These are phyloP conservation scores for Ormyrus labotus DNA, from an alignment of 2,888 invertebrate species.

Conservation along the genomic window DNA sequence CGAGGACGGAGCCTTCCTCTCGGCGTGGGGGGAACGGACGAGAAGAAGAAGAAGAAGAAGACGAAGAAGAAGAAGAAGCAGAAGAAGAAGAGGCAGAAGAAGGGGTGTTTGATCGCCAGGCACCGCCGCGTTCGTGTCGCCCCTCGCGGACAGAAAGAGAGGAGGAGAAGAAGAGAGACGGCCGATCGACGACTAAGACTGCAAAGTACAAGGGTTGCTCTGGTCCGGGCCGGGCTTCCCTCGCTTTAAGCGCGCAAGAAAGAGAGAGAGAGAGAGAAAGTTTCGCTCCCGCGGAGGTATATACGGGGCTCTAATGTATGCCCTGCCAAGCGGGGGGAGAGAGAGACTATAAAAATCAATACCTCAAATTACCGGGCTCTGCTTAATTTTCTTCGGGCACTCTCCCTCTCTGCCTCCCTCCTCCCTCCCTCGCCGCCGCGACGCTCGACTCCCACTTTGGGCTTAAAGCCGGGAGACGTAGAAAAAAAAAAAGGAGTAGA, in stretches of 20 bases:
- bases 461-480: background rate
- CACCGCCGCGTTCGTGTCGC: constrained; percentile 72
- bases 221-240: constrained; percentile 43
- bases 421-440: constrained; percentile 1
- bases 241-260: constrained; percentile 34
- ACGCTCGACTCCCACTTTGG: constrained; percentile 7
- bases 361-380: constrained; percentile 76
- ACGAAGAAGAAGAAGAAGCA: constrained; percentile 47
- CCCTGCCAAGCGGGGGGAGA: constrained; percentile 65
- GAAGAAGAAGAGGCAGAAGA: constrained; percentile 39
- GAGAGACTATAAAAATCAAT: constrained; percentile 76
- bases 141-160: constrained; percentile 62
- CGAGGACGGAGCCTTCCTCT: constrained; percentile 2
- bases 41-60: constrained; percentile 38
- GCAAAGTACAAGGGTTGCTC: constrained; percentile 52
- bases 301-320: constrained; percentile 73
- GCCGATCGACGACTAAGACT: constrained; percentile 31
- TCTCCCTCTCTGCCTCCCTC: constrained; percentile 48
- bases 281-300: constrained; percentile 59
- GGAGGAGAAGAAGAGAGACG: constrained; percentile 28
- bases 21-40: constrained; percentile 25
- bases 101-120: constrained; percentile 69
- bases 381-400: constrained; percentile 74
- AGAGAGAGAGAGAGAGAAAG: constrained; percentile 42
- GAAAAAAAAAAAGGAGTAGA: background rate